Evolutionary conservation across 1,140 invertebrate genomes (phyloP), one percentile per base, ranked within the genome.

Genomic region (Chymomyza costata): DNA sequence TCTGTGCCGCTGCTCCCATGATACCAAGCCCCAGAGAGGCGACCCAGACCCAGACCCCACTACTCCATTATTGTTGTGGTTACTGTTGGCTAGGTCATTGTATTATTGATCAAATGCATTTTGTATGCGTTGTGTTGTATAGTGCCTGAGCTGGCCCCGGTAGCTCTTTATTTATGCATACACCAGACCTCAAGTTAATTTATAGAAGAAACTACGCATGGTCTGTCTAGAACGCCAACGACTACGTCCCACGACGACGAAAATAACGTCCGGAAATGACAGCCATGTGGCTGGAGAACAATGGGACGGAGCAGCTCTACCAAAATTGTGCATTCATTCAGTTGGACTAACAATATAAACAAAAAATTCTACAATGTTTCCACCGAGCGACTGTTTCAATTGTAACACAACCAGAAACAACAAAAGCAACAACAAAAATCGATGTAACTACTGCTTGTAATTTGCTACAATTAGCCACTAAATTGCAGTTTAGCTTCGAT

Each of bases 81-180:
- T 59, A 57, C 8, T 8, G 21, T 25, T 3, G 21, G 21, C 3
- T 8, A 25, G 70, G 62, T 65, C 61, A 70, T 70, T 76, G 71
- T 71, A 76, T 78, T 76, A 78, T 76, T 78, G 71, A 71, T 71
- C 67, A 76, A 68, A 49, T 70, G 71, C 70, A 76, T 55, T 53
- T 47, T 17, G 32, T 58, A 62, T 65, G 65, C 65, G 50, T 59
- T 51, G 31, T n/a, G n/a, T n/a, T n/a, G n/a, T n/a, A n/a, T n/a
- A n/a, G n/a, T n/a, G n/a, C n/a, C n/a, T n/a, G n/a, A n/a, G n/a
- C n/a, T n/a, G n/a, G n/a, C n/a, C n/a, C n/a, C n/a, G n/a, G 56
- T 8, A 13, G 30, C 17, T 19, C 17, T 52, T 56, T 41, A 69
- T 49, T 52, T 70, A 76, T 70, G 56, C 57, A 78, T 65, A 35